These are phyloP conservation scores for Sisyra nigra DNA, from an alignment of 2,888 invertebrate genomes.

Conservation along the genomic window DNA sequence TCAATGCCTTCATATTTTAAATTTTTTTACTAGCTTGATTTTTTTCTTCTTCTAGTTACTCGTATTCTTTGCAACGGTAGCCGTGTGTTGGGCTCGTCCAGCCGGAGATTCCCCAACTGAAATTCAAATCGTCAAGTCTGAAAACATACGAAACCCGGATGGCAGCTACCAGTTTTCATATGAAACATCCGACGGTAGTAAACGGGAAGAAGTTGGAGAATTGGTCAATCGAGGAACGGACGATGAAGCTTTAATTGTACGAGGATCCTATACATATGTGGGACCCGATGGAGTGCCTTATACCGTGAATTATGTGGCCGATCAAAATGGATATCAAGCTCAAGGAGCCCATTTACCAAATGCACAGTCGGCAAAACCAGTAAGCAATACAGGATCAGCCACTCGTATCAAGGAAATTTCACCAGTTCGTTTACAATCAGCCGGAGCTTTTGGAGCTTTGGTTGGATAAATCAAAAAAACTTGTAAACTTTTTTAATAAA, in stretches of 20 bases:
- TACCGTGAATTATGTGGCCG: constrained; percentile 32
- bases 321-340: constrained; percentile 39
- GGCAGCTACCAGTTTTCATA: constrained; percentile 23
- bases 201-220: constrained; percentile 30
- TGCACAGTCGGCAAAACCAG: too few relatives aligned
- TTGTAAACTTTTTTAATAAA: too few relatives aligned
- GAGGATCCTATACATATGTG: constrained; percentile 29
- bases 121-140: too few relatives aligned
- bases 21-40: too few relatives aligned
- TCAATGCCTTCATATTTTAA: too few relatives aligned
- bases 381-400: too few relatives aligned
- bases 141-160: neutral
- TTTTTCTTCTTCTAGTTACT: neutral
- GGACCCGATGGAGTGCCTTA: constrained; percentile 31
- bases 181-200: constrained; percentile 34
- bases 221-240: constrained; percentile 28
- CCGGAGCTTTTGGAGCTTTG: too few relatives aligned
- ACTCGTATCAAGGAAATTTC: too few relatives aligned
- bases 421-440: too few relatives aligned
- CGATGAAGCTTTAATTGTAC: constrained; percentile 26
- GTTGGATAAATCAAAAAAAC: too few relatives aligned
- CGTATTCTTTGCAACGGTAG: constrained; percentile 4
- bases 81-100: constrained; percentile 7
- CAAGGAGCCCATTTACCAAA: constrained; percentile 11
- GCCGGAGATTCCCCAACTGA: constrained; percentile 8